phyloP scores from a whole-genome alignment of 2,888 invertebrate genomes.

The Cordilura impudica region DNA sequence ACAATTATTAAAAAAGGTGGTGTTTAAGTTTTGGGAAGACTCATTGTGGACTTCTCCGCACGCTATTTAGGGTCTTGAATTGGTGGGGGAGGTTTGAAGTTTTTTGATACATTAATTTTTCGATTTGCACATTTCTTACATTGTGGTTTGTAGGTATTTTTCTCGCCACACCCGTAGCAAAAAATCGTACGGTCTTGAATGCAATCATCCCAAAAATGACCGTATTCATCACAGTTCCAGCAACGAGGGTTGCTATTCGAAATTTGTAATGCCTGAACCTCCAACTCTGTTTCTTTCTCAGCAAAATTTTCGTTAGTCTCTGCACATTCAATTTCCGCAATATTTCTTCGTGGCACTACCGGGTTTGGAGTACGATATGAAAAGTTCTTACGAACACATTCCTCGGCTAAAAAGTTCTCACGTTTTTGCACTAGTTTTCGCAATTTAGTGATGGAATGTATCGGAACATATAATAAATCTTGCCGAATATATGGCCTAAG shows the following conservation, averaged over 20 bases:
- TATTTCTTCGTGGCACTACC: neutral
- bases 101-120: neutral
- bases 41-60: neutral
- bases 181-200: no score
- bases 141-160: neutral
- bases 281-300: neutral
- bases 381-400: neutral
- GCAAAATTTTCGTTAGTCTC: neutral
- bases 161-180: neutral
- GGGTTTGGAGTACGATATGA: no score
- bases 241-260: neutral
- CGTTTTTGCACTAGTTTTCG: conserved; percentile 29
- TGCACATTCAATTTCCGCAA: neutral
- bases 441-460: no score
- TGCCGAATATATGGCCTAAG: conserved; percentile 30
- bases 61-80: no score
- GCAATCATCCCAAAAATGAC: no score
- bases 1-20: no score
- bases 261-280: neutral
- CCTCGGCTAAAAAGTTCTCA: conserved; percentile 21
- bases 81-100: no score
- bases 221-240: no score
- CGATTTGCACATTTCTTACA: neutral
- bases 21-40: neutral
- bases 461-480: conserved; percentile 23